Evolutionary conservation across 2,797 vertebrate species (phyloP).

Genomic region (Lithobates pipiens): DNA sequence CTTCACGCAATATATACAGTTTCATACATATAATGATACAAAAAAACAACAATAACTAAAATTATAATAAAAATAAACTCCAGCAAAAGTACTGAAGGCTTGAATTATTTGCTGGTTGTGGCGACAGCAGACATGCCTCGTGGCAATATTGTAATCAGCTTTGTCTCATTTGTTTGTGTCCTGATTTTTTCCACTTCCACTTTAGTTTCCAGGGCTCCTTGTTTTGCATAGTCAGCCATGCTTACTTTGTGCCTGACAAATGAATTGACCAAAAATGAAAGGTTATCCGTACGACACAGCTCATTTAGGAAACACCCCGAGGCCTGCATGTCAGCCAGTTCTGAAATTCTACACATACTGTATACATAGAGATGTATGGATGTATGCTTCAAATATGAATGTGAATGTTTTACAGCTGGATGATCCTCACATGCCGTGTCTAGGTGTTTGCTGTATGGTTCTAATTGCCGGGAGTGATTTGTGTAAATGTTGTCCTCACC

Average conservation of each 20-base stretch:
- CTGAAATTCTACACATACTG: slow-evolving; percentile 34
- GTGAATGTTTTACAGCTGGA: slow-evolving; percentile 8
- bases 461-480: neutral
- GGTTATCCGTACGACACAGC: slow-evolving; percentile 52
- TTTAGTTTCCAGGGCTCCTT: slow-evolving; percentile 14
- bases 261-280: slow-evolving; percentile 51
- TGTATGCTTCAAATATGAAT: neutral
- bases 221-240: slow-evolving; percentile 41
- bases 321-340: slow-evolving; percentile 39
- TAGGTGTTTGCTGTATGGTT: neutral
- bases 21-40: neutral
- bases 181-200: slow-evolving; percentile 27
- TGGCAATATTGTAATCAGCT: slow-evolving; percentile 47
- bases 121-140: neutral
- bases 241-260: slow-evolving; percentile 51
- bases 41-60: neutral
- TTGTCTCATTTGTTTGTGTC: slow-evolving; percentile 47
- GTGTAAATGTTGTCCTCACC: neutral
- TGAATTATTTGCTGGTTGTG: slow-evolving; percentile 7
- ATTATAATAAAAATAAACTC: neutral
- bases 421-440: neutral
- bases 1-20: neutral
- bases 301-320: slow-evolving; percentile 54
- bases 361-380: neutral
- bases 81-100: neutral